phyloP scores from a whole-genome alignment of 2,113 vertebrate genomes.

The Ochotona curzoniae region DNA sequence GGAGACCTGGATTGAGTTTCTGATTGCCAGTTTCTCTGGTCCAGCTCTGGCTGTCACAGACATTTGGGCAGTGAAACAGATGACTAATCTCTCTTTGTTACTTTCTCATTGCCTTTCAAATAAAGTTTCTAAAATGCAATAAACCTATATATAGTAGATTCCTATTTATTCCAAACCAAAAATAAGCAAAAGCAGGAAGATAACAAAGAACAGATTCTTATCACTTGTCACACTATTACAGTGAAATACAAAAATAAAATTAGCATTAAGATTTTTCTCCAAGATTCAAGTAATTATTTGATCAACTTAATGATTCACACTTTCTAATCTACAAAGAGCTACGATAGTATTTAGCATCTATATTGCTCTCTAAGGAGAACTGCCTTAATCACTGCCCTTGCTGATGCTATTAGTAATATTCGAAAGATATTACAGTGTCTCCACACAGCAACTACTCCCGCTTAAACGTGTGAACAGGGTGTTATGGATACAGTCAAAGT shows the following conservation, averaged over 20 bases:
- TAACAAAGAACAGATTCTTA: background rate
- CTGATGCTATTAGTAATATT: background rate
- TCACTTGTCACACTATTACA: background rate
- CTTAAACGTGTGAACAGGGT: conserved; percentile 5
- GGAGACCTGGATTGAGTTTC: too few relatives aligned
- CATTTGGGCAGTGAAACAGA: too few relatives aligned
- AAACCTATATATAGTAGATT: background rate
- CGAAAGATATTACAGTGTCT: background rate
- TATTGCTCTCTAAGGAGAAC: background rate
- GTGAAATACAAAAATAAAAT: conserved; percentile 30
- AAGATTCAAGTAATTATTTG: conserved; percentile 5
- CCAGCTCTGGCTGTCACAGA: too few relatives aligned
- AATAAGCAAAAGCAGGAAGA: background rate
- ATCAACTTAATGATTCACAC: background rate
- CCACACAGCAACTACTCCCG: background rate
- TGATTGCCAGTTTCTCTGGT: too few relatives aligned
- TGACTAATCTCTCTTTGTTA: too few relatives aligned
- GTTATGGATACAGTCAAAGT: background rate
- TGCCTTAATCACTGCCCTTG: background rate
- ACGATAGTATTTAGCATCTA: background rate
- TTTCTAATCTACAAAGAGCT: background rate
- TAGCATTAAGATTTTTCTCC: background rate
- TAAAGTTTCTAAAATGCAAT: background rate
- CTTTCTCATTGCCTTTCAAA: too few relatives aligned
- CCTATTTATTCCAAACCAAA: background rate